Conservation (phyloP, 1,140 invertebrate species). For the Cheumatopsyche charites region DNA sequence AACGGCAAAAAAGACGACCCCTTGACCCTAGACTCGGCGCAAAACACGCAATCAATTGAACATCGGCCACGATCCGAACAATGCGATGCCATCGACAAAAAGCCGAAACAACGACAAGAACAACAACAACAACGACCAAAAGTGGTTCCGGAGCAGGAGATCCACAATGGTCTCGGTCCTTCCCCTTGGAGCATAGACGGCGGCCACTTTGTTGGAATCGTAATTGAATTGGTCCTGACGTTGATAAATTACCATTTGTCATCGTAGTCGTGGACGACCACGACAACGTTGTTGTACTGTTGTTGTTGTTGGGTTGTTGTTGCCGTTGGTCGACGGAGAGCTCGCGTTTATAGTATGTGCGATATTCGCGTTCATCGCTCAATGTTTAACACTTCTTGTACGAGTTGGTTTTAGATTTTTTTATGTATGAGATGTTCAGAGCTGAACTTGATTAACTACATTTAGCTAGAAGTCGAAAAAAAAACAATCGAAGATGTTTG, state of each 20-base stretch:
- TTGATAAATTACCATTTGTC: constrained; percentile 50
- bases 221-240: constrained; percentile 49
- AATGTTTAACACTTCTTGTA: too few relatives aligned
- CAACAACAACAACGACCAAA: neutral
- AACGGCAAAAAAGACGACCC: constrained; percentile 18
- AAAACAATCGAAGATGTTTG: too few relatives aligned
- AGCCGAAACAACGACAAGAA: neutral
- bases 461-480: too few relatives aligned
- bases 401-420: too few relatives aligned
- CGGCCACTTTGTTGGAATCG: constrained; percentile 48
- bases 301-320: too few relatives aligned
- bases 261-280: constrained; percentile 36
- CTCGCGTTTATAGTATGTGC: too few relatives aligned
- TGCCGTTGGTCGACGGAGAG: too few relatives aligned
- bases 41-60: constrained; percentile 26
- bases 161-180: neutral
- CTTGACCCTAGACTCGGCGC: neutral
- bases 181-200: constrained; percentile 12
- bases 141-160: too few relatives aligned
- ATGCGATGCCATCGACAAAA: neutral
- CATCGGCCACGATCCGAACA: neutral
- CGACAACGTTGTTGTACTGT: constrained; percentile 3
- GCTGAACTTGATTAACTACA: too few relatives aligned
- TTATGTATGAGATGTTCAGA: too few relatives aligned
- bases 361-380: too few relatives aligned